Evolutionary conservation across 2,888 invertebrate genomes (phyloP), one percentile per base, ranked within the genome.

Genomic region (Nomada lathburiana): DNA sequence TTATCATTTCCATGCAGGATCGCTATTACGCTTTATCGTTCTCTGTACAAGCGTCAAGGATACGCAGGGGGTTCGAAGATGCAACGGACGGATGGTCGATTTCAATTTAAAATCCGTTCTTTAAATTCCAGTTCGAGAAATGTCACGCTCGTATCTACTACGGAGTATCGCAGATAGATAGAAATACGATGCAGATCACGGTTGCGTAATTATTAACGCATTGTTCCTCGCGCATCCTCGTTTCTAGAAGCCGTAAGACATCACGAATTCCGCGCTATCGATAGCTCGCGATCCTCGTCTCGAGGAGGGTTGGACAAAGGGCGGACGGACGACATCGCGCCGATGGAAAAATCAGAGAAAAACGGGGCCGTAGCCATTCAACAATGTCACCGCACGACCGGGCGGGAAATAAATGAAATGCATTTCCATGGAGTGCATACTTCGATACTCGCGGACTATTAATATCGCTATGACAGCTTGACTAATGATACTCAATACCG

Each of bases 401-500:
- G 76, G 70, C 69, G 88, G 90, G 89, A 88, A 91, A 93, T 89
- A 92, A 93, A 93, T 93, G 91, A 92, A 93, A 93, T 92, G 92
- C 92, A 93, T 92, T 93, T 92, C 89, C 92, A 92, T 89, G 87
- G 88, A 91, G 90, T 91, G 91, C 90, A 91, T 90, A 92, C 89
- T 91, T 91, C 90, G 92, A 92, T 92, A 92, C 90, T 89, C 83
- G 89, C 86, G 85, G 85, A 92, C 94, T 94, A 94, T 94, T 94
- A 94, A 94, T 94, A 94, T 92, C 89, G 88, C 85, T 92, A 94
- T 93, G 94, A 94, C 94, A 93, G 93, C 52, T 93, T 94, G 94
- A 94, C 93, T 94, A 94, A 94, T 94, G 94, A 93, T 92, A 86
- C 88, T 83, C 90, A 86, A 90, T 91, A 88, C 84, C 87, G 87